Evolutionary conservation across 2,888 invertebrate genomes (phyloP).

Genomic region (Crematogaster levior): DNA sequence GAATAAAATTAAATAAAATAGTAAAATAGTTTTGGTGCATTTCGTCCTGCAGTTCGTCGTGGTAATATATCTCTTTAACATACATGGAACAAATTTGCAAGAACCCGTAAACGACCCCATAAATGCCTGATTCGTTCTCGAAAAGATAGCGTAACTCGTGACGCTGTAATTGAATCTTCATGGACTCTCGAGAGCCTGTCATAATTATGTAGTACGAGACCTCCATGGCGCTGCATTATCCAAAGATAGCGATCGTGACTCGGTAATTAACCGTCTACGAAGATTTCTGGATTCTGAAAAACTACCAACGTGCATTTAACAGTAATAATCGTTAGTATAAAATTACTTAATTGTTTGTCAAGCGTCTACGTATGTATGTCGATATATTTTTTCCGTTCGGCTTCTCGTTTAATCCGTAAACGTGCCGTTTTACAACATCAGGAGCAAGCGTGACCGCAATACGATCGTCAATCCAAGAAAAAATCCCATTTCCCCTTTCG

Average conservation of each 20-base stretch:
- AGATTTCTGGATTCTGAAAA: conserved; percentile 55
- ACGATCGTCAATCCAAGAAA: background rate
- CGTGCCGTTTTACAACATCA: background rate
- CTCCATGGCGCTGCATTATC: conserved; percentile 40
- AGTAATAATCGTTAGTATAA: conserved; percentile 8
- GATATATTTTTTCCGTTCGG: background rate
- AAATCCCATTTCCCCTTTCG: conserved; percentile 1
- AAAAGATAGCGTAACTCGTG: conserved; percentile 19
- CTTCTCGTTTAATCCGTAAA: background rate
- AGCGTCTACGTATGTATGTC: background rate
- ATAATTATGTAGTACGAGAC: conserved; percentile 58
- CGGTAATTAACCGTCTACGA: conserved; percentile 58
- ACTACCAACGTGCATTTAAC: conserved; percentile 4
- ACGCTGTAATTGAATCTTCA: conserved; percentile 63
- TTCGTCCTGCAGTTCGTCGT: background rate
- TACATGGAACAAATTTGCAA: background rate
- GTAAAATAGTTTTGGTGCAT: background rate
- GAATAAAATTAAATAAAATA: background rate
- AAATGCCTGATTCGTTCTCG: conserved; percentile 26
- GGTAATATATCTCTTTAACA: background rate
- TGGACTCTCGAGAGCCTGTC: conserved; percentile 59
- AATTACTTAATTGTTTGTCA: conserved; percentile 14
- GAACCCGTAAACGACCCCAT: conserved; percentile 32
- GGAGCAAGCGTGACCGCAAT: background rate
- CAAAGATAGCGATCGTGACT: conserved; percentile 51